Evolutionary conservation across 2,797 vertebrate species (phyloP).

Genomic region (Tapera naevia): DNA sequence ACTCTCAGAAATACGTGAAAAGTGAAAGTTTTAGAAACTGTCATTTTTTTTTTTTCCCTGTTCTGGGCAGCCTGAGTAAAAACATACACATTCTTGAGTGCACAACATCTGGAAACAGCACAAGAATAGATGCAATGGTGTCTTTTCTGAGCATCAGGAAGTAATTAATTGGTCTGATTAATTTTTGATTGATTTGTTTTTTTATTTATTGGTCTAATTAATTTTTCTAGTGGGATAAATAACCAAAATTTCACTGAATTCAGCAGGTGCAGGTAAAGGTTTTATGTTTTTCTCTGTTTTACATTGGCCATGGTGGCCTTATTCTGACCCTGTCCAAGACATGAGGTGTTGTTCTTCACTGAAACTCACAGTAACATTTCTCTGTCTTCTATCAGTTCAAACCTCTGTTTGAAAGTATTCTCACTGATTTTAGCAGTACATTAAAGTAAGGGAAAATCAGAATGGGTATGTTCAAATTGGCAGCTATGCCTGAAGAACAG

Average conservation of each 20-base stretch:
- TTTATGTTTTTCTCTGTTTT: not conserved
- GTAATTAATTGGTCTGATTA: not conserved
- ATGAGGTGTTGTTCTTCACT: not conserved
- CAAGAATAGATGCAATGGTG: not conserved
- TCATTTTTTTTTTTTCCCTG: not conserved
- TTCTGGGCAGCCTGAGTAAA: not conserved
- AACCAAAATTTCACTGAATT: not conserved
- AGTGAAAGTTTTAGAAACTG: not conserved
- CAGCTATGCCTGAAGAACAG: not conserved
- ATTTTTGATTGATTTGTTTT: no score
- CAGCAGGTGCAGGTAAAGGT: not conserved
- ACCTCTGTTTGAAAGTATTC: not conserved
- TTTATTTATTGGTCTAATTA: not conserved
- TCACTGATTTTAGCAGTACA: not conserved
- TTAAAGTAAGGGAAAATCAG: not conserved
- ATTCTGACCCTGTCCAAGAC: not conserved
- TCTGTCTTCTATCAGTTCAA: not conserved
- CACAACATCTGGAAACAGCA: not conserved
- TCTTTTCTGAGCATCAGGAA: not conserved
- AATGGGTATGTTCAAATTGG: not conserved
- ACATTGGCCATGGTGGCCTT: not conserved
- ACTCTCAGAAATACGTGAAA: not conserved
- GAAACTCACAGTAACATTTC: not conserved
- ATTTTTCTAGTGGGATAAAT: not conserved
- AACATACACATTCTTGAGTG: rapidly evolving